Evolutionary conservation across 2,113 vertebrate genomes (phyloP).

Genomic region (Vidua macroura): DNA sequence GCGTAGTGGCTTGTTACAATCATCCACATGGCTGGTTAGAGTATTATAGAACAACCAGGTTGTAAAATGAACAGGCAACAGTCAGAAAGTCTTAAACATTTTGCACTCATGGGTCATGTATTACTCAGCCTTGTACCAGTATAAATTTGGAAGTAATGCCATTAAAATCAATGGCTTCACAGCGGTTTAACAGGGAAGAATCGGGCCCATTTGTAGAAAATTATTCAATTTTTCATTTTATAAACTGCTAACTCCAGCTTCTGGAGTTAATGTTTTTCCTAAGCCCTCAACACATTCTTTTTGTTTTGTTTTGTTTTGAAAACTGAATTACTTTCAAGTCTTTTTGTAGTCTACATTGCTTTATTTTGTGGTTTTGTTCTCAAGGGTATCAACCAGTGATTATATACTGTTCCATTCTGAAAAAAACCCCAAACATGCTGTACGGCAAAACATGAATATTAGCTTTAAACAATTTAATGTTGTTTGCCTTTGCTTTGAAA

Average conservation of each 20-base stretch:
- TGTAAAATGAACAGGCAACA: constrained; percentile 41
- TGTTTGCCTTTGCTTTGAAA: constrained; percentile 79
- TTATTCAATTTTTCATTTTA: constrained; percentile 31
- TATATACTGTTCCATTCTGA: constrained; percentile 29
- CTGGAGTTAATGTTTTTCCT: constrained; percentile 18
- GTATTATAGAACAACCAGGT: constrained; percentile 1
- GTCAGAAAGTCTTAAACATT: constrained; percentile 43
- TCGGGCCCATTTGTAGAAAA: background rate
- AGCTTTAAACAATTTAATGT: constrained; percentile 75
- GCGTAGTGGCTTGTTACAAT: constrained; percentile 13
- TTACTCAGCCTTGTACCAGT: background rate
- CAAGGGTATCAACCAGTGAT: constrained; percentile 58
- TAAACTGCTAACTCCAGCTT: constrained; percentile 14
- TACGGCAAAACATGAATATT: constrained; percentile 68
- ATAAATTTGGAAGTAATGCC: background rate
- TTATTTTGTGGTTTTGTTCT: constrained; percentile 56
- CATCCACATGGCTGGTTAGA: constrained; percentile 32
- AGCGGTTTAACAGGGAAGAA: background rate
- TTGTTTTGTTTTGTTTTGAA: constrained; percentile 29
- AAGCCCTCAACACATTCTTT: background rate
- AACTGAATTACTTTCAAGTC: constrained; percentile 48
- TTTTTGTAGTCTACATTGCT: constrained; percentile 32
- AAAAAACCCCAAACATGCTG: background rate
- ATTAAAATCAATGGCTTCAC: constrained; percentile 13
- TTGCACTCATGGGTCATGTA: constrained; percentile 26